Evolutionary conservation across 2,888 invertebrate species (phyloP), one percentile per base, ranked within the genome.

Genomic region (Drosophila mulleri): DNA sequence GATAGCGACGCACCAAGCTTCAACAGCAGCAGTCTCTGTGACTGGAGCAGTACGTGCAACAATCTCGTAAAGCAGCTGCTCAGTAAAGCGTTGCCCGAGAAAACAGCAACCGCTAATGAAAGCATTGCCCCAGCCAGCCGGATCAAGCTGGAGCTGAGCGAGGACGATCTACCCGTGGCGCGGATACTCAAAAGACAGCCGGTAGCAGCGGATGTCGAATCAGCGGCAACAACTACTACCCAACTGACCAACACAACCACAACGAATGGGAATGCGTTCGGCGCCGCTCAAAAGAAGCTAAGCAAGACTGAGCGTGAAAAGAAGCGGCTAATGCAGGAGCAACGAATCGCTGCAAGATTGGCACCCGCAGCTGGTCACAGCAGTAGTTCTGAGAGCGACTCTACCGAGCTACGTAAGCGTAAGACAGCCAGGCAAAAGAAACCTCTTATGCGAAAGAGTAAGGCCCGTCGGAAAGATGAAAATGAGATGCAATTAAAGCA

Each of bases 61-160:
- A 96, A 94, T 92, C 96, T 97, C 91, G 94, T 97, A 92, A 96
- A 96, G 91, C 96, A 97, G 92, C 92, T 97, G 95, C 91, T 94
- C 92, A 75, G 94, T 95, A 48, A 93, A 44, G 56, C 64, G 20
- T 32, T 72, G 9, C 44, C 62, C 7, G 5, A 20, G 3, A 57
- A 59, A 18, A 41, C 23, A 0, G 9, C 16, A 14, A 14, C 45
- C 3, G 18, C 12, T 9, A 47, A 48, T 14, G 68, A 67, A 14
- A 48, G 26, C 39, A 14, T 18, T 47, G 8, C 23, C 2, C 8
- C 41, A 6, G 4, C 18, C 37, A 37, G 41, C 56, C 75, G 78
- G 53, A 68, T 75, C 11, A 88, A 83, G 41, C 29, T 67, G 23
- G 85, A 90, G 18, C 57, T 84, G 0, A 88, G 82, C 44, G 84